Evolutionary conservation across 2,113 vertebrate genomes (phyloP), one percentile per base, ranked within the genome.

Genomic region (Polypterus bichir): DNA sequence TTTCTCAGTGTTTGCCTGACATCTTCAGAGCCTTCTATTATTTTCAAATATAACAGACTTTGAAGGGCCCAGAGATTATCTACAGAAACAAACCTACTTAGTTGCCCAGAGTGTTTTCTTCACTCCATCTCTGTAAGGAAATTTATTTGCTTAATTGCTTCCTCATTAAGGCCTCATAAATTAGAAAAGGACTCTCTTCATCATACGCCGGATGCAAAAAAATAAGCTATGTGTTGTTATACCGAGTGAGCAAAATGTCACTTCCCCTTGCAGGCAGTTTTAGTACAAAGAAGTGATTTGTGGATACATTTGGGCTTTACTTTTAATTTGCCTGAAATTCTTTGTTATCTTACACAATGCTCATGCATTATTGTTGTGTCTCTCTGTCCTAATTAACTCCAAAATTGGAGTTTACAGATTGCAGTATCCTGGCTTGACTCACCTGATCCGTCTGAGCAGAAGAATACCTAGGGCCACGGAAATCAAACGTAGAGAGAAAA

Each of bases 11-110:
- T 27, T 27, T 27, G 27, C 27, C 27, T 27, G 27, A 27, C 27
- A 27, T 27, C 27, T 27, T 27, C 27, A 27, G 27, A 27, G 27
- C 27, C 27, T 27, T 27, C 27, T 27, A 27, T 27, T 27, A 27
- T 27, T 27, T 27, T 27, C 27, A 27, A 27, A 27, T 27, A 27
- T 27, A 27, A 27, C 27, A 27, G 27, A 27, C 27, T 27, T 27
- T 27, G 27, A 27, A 27, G 27, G 27, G 27, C 27, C 27, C 27
- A 1, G 62, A 76, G 77, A 72, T 82, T 69, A 70, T 75, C 74
- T 70, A 76, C 72, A 81, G 83, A 79, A 87, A 78, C 81, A 87
- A 83, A 83, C 84, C 86, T 49, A 61, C 65, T 54, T 64, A 62
- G 57, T 62, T 53, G 65, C 69, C 69, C 64, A 66, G 60, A 69